Evolutionary conservation across 2,113 vertebrate species (phyloP), one percentile per base, ranked within the genome.

Genomic region (Sarotherodon lohbergeri): DNA sequence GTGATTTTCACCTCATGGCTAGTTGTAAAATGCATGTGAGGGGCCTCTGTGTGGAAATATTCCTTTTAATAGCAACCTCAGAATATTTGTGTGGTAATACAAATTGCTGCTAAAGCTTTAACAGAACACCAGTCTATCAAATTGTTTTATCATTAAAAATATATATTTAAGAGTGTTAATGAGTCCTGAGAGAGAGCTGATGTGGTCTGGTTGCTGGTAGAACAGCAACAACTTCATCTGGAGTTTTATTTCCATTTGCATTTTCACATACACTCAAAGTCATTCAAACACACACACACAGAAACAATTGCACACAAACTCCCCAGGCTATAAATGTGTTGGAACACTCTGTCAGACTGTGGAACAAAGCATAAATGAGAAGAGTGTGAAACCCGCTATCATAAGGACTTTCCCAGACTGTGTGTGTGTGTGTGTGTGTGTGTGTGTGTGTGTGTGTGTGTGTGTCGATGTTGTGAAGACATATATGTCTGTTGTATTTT

Each of bases 381-480:
- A 22, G 19, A 90, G 81, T 81, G 84, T 82, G 79, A 88, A 92
- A 85, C 43, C 63, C 39, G 4, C 81, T 32, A 83, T 86, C 71
- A 88, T 92, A 81, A 90, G 85, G 90, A 88, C 83, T 83, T 88
- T 92, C 71, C 86, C 81, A 91, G 89, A 84, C 63, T 61, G 1
- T 76, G 29, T 32, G 6, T 76, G 73, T 61, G 54, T 11, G 61
- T n/a, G 59, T 19, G 59, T n/a, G 9, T 2, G 19, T 3, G 19
- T 41, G 9, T 68, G 36, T n/a, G 8, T 66, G 68, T 8, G 46
- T 4, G 46, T 19, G 50, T 36, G 32, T 78, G 86, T 68, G 88
- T 66, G 61, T 68, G 89, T 71, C 22, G 22, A 22, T 22, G 22
- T 22, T 22, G 22, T 22, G 22, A 22, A 22, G 22, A 22, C 22